These are phyloP conservation scores for Aphidius ervi DNA, from an alignment of 1,140 invertebrate genomes.

Conservation along the genomic window DNA sequence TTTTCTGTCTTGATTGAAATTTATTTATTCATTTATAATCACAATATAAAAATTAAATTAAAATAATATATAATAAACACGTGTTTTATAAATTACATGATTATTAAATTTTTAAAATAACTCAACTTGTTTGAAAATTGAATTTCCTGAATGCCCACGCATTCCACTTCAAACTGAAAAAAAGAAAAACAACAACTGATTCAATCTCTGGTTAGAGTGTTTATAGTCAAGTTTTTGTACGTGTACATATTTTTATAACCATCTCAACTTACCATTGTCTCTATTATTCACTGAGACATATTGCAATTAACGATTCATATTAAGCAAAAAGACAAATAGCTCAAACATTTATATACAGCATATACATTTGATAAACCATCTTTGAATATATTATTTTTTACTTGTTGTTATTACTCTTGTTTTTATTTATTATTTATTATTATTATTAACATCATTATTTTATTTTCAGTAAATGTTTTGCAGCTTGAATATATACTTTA, in stretches of 20 bases:
- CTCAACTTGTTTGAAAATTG: not conserved
- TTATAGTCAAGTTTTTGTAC: too few species aligned
- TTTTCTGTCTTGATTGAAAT: slow-evolving; percentile 5
- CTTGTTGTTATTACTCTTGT: not conserved
- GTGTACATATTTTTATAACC: not conserved
- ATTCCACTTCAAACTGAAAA: slow-evolving; percentile 5
- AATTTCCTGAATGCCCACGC: slow-evolving; percentile 9
- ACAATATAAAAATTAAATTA: not conserved
- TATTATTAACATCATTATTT: slow-evolving; percentile 1
- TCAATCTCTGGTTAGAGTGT: not conserved
- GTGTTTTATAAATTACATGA: not conserved
- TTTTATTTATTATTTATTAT: slow-evolving; percentile 6
- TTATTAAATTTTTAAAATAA: slow-evolving; percentile 1
- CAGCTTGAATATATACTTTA: slow-evolving; percentile 3
- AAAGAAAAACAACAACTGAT: not conserved
- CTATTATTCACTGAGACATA: slow-evolving; percentile 10
- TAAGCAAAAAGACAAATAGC: slow-evolving; percentile 20
- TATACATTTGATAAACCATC: slow-evolving; percentile 9
- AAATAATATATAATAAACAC: not conserved
- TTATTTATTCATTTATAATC: not conserved
- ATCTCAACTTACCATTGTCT: slow-evolving; percentile 18
- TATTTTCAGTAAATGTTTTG: slow-evolving; percentile 1
- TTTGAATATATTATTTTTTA: slow-evolving; percentile 4
- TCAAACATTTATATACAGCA: not conserved
- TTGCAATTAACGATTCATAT: slow-evolving; percentile 23